phyloP scores from a whole-genome alignment of 2,888 invertebrate genomes.

The Stenolophus ochropezus region DNA sequence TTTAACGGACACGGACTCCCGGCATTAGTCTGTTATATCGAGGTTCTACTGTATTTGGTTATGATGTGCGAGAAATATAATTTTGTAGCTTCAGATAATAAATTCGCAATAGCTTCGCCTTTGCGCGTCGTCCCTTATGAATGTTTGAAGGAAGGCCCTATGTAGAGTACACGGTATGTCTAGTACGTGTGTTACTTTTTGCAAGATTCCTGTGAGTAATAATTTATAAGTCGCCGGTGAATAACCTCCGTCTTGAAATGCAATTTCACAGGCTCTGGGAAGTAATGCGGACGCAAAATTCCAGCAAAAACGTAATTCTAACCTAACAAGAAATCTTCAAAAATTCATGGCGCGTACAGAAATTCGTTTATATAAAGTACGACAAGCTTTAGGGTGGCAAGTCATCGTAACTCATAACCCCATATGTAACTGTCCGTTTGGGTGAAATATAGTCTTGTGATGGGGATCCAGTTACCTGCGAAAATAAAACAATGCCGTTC shows the following conservation, averaged over 20 bases:
- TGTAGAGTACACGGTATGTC: background rate
- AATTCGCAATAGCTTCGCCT: background rate
- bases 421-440: slow-evolving; percentile 51
- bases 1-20: no score
- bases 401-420: slow-evolving; percentile 49
- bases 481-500: slow-evolving; percentile 48
- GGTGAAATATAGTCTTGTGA: slow-evolving; percentile 45
- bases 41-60: background rate
- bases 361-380: slow-evolving; percentile 53
- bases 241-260: slow-evolving; percentile 37
- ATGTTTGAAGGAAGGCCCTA: background rate
- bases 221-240: slow-evolving; percentile 37
- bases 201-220: slow-evolving; percentile 21
- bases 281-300: slow-evolving; percentile 34
- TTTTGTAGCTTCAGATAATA: background rate
- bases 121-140: background rate
- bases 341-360: slow-evolving; percentile 49
- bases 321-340: slow-evolving; percentile 52
- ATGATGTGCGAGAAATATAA: background rate
- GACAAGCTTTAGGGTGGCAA: slow-evolving; percentile 46
- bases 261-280: slow-evolving; percentile 15
- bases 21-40: no score
- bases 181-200: slow-evolving; percentile 10
- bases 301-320: slow-evolving; percentile 41
- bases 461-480: slow-evolving; percentile 54